A percentile compares a stretch with the other conserved stretches of the same genome.
Conservation (phyloP, 1,140 invertebrate species). For the Lucilia cuprina region DNA sequence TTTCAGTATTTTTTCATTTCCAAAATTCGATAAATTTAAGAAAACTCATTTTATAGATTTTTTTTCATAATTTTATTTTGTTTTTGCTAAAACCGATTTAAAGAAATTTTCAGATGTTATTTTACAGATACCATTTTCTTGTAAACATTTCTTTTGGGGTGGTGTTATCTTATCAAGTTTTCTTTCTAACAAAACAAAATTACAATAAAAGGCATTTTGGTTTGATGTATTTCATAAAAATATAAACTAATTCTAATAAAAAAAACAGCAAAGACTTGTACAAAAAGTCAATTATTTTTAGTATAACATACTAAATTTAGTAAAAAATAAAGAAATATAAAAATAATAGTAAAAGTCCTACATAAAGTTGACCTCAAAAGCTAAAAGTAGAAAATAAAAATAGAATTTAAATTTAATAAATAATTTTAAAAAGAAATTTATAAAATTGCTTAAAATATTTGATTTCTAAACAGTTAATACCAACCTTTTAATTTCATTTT, state of each 20-base stretch:
- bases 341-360: neutral
- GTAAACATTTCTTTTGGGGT: neutral
- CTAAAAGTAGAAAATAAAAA: neutral
- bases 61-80: slow-evolving; percentile 19
- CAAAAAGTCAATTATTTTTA: slow-evolving; percentile 18
- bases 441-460: neutral
- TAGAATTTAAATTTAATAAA: neutral
- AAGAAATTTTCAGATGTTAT: slow-evolving; percentile 22
- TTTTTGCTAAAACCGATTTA: neutral
- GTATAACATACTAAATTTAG: neutral
- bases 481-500: neutral
- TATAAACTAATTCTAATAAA: slow-evolving; percentile 15
- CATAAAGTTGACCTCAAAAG: neutral
- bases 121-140: slow-evolving; percentile 32
- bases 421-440: neutral
- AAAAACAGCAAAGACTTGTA: neutral
- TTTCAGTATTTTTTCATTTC: too few species aligned
- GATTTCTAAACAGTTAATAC: neutral
- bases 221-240: slow-evolving; percentile 24
- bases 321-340: slow-evolving; percentile 15
- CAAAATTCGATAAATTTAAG: too few species aligned
- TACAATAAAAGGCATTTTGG: neutral
- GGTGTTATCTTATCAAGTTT: neutral
- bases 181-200: slow-evolving; percentile 17
- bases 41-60: neutral